Evolutionary conservation across 2,888 invertebrate genomes (phyloP).

Genomic region (Sussaba pulchella): DNA sequence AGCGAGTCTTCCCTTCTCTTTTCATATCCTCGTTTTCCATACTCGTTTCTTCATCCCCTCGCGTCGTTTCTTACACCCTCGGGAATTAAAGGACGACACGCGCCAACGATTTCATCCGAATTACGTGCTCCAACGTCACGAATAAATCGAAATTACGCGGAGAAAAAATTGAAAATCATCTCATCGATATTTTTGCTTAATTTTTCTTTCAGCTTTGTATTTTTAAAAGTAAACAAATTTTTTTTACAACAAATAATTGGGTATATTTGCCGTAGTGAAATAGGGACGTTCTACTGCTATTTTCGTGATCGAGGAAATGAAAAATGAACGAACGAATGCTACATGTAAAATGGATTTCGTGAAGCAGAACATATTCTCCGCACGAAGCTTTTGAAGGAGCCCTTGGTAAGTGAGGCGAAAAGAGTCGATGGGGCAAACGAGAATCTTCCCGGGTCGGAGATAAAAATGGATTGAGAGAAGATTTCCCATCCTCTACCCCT

Average conservation of each 20-base stretch:
- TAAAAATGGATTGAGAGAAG: conserved; percentile 32
- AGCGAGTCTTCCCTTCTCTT: conserved; percentile 43
- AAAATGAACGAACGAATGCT: conserved; percentile 50
- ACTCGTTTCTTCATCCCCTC: conserved; percentile 8
- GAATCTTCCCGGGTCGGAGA: conserved; percentile 39
- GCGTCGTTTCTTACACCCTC: conserved; percentile 47
- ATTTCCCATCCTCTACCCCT: conserved; percentile 22
- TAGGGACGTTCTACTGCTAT: too few species aligned
- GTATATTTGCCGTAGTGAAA: too few species aligned
- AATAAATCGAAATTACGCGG: background rate
- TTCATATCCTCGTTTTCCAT: background rate
- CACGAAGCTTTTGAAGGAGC: background rate
- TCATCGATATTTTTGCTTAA: too few species aligned
- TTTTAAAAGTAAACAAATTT: too few species aligned
- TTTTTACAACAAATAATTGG: too few species aligned
- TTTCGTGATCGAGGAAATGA: background rate
- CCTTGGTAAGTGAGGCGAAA: background rate
- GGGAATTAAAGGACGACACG: conserved; percentile 36
- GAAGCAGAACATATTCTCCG: background rate
- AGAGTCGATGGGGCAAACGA: conserved; percentile 37
- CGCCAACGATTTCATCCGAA: background rate
- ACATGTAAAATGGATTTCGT: conserved; percentile 50
- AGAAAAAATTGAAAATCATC: too few species aligned
- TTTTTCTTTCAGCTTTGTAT: too few species aligned
- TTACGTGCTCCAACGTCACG: background rate